Percentiles rank a stretch among this genome's conserved stretches.
Evolutionary conservation across 2,113 vertebrate genomes (phyloP).

Genomic region (Eolophus roseicapilla): DNA sequence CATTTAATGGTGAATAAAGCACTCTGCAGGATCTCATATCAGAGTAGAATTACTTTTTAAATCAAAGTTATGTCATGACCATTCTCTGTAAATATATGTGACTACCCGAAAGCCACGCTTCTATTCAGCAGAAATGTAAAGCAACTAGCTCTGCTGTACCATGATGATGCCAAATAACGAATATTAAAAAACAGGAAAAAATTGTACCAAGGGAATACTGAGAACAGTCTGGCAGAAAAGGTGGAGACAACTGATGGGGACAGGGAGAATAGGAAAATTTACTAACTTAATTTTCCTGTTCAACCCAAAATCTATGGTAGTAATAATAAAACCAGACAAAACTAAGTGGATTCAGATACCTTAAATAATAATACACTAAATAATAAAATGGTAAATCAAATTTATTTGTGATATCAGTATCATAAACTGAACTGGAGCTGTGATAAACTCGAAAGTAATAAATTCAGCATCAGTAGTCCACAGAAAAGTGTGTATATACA

Average conservation of each 20-base stretch:
- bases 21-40: neutral
- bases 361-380: neutral
- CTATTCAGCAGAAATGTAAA: neutral
- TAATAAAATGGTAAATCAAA: neutral
- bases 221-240: neutral
- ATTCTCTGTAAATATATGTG: neutral
- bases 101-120: neutral
- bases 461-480: neutral
- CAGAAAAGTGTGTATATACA: neutral
- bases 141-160: neutral
- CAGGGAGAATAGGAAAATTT: neutral
- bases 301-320: neutral
- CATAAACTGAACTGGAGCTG: neutral
- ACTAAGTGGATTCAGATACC: neutral
- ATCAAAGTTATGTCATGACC: neutral
- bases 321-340: neutral
- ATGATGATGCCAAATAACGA: neutral
- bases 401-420: neutral
- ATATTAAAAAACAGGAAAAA: neutral
- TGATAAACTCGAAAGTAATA: neutral
- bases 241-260: neutral
- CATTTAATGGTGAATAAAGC: neutral
- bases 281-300: neutral
- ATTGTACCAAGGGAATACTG: neutral
- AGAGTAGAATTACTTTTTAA: neutral